These are phyloP conservation scores for Sinosuthora webbiana DNA, from an alignment of 2,113 vertebrate genomes.

Conservation along the genomic window DNA sequence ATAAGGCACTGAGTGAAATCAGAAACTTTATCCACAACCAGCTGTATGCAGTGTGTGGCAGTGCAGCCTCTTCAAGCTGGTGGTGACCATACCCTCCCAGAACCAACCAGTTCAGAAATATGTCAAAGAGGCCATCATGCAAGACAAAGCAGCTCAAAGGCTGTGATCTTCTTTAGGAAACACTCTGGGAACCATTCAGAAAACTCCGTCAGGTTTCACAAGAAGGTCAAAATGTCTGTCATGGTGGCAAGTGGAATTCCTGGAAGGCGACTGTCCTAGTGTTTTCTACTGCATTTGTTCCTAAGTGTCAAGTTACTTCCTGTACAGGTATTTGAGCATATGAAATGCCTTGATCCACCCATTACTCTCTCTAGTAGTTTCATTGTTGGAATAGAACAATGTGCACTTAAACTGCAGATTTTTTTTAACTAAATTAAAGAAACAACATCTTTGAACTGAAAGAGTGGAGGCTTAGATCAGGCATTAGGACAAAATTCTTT, in stretches of 20 bases:
- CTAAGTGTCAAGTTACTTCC: background rate
- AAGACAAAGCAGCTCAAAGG: conserved; percentile 67
- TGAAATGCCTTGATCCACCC: background rate
- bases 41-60: no score
- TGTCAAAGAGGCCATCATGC: conserved; percentile 72
- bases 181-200: conserved; percentile 71
- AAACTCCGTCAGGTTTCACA: conserved; percentile 50
- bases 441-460: background rate
- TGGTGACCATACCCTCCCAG: conserved; percentile 39
- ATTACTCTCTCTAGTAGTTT: background rate
- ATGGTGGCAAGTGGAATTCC: accelerated
- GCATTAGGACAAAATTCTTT: background rate
- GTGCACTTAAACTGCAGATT: background rate
- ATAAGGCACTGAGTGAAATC: background rate
- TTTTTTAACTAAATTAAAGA: background rate
- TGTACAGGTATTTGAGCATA: background rate
- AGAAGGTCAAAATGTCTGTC: accelerated
- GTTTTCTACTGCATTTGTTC: background rate
- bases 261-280: background rate
- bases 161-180: conserved; percentile 74
- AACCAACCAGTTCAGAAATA: conserved; percentile 83
- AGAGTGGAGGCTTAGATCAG: background rate
- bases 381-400: background rate
- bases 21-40: background rate
- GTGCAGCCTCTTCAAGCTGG: background rate